Percentiles rank a stretch among this genome's conserved stretches.
Conservation (phyloP, 2,797 vertebrate species). For the Phataginus tricuspis region DNA sequence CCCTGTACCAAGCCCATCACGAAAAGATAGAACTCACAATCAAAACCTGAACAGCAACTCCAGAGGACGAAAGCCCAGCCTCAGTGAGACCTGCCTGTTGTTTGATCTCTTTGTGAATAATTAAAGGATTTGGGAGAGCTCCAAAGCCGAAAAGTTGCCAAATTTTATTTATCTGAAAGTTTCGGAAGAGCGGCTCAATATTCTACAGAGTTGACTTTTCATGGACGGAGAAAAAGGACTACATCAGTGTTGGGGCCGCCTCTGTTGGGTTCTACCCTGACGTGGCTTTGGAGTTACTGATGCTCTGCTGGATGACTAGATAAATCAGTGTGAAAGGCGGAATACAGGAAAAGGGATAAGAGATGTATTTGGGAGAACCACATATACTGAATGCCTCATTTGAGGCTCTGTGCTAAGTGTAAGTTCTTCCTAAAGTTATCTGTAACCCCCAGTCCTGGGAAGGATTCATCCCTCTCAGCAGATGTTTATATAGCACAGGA, state of each 20-base stretch:
- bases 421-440: background rate
- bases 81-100: background rate
- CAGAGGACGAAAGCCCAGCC: background rate
- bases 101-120: conserved; percentile 58
- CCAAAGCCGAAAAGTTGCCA: conserved; percentile 4
- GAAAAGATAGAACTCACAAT: background rate
- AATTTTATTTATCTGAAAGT: background rate
- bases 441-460: background rate
- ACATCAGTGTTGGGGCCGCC: background rate
- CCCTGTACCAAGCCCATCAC: background rate
- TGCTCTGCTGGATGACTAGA: background rate
- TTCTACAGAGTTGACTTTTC: background rate
- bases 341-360: background rate
- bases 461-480: background rate
- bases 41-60: background rate
- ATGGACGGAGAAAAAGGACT: background rate
- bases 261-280: background rate
- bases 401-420: background rate
- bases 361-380: background rate
- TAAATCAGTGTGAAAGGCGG: background rate
- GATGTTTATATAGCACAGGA: background rate
- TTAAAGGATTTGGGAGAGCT: conserved; percentile 8
- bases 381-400: background rate
- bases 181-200: background rate
- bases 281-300: background rate